phyloP scores from a whole-genome alignment of 2,797 vertebrate genomes.

The Eurystomus glaucurus region DNA sequence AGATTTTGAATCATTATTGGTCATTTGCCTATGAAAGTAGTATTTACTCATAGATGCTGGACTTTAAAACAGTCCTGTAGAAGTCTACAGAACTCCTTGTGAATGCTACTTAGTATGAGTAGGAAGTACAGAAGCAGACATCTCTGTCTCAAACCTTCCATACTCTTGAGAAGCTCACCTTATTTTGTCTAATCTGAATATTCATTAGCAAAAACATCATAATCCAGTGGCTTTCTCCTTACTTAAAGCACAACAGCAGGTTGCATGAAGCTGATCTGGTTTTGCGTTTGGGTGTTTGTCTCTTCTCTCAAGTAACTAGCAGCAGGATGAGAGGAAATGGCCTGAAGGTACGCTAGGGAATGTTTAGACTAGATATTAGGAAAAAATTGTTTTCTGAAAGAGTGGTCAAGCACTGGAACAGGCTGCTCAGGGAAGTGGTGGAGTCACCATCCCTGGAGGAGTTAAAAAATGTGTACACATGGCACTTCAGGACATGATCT shows the following conservation, averaged over 20 bases:
- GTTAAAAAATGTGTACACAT: no score
- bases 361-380: no score
- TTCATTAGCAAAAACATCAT: not conserved
- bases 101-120: not conserved
- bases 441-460: no score
- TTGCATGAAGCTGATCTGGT: not conserved
- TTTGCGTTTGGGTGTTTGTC: not conserved
- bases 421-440: no score
- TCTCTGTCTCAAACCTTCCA: not conserved
- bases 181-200: not conserved
- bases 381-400: no score
- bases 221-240: not conserved
- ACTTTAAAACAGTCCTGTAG: not conserved
- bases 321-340: no score
- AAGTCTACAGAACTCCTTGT: not conserved
- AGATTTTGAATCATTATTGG: not conserved
- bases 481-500: no score
- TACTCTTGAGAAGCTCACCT: not conserved
- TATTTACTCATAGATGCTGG: rapidly evolving
- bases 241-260: not conserved
- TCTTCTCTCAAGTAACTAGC: no score
- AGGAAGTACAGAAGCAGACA: not conserved
- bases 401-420: no score
- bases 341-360: no score
- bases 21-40: not conserved